Evolutionary conservation across 2,797 vertebrate species (phyloP), one percentile per base, ranked within the genome.

Genomic region (Peromyscus aztecus): DNA sequence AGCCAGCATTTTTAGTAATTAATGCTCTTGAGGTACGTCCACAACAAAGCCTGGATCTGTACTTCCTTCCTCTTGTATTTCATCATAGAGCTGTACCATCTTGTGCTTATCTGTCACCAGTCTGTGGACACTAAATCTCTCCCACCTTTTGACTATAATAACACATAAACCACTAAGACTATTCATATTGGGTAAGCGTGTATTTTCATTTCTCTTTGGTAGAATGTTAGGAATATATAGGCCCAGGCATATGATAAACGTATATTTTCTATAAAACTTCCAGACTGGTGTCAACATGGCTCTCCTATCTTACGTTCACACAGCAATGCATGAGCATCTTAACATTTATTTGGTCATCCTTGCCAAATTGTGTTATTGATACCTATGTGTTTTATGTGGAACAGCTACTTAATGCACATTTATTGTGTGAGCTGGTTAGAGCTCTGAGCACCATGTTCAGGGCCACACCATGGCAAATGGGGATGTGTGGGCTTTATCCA

Each of bases 171-270:
- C 55, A 13, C 59, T n/a, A 37, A 63, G 6, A 61, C 37, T 29
- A 76, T 89, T 78, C 23, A 55, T 46, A 34, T 2, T 77, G 6
- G 37, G 19, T 46, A 84, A 76, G 61, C 0, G 3, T 24, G 14
- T 63, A 55, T 31, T 91, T 93, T 88, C 8, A 17, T 61, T 85
- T 93, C 82, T 94, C 43, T 81, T 81, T 65, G 52, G 77, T 43
- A 57, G 75, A 59, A 55, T 83, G 21, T 29, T 57, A 61, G 80
- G 11, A 37, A n/a, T 89, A 3, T 89, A 3, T 77, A 57, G 80
- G 17, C 13, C 61, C n/a, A 19, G 14, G 76, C 23, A 31, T 55
- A 24, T 49, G 57, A 83, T 71, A 76, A 69, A 82, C 37, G 37
- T 88, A n/a, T n/a, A 5, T 55, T 93, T 82, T 89, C 49, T 31